These are phyloP conservation scores for Apocrypta bakeri DNA, from an alignment of 1,140 invertebrate species.

Conservation along the genomic window DNA sequence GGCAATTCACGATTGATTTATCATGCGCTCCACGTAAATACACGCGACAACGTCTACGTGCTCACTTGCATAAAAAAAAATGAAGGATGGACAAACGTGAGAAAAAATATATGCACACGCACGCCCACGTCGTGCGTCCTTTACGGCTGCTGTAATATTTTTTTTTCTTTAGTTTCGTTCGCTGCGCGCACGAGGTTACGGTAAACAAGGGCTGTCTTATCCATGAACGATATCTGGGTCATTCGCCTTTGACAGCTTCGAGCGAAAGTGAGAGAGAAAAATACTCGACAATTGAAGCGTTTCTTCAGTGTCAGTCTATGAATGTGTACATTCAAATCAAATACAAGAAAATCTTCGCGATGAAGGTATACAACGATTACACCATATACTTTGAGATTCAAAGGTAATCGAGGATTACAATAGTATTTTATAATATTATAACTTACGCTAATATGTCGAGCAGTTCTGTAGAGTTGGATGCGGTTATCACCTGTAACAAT, in stretches of 20 bases:
- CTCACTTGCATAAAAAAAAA: constrained; percentile 12
- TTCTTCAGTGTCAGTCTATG: neutral
- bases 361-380: no score
- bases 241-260: neutral
- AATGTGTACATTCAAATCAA: no score
- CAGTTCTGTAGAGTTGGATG: no score
- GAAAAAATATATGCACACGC: constrained; percentile 22
- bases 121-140: neutral
- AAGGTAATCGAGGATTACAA: no score
- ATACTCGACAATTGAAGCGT: constrained; percentile 12
- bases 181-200: neutral
- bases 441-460: no score
- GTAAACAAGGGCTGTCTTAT: constrained; percentile 26
- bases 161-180: neutral
- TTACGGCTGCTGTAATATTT: constrained; percentile 9
- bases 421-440: no score
- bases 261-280: neutral
- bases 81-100: no score
- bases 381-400: neutral
- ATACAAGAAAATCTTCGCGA: no score
- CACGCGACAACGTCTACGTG: neutral
- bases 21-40: no score
- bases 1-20: neutral
- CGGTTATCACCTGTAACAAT: no score
- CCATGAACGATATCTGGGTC: constrained; percentile 30